These are phyloP conservation scores for Glyptemys insculpta DNA, from an alignment of 2,797 vertebrate genomes.

Conservation along the genomic window DNA sequence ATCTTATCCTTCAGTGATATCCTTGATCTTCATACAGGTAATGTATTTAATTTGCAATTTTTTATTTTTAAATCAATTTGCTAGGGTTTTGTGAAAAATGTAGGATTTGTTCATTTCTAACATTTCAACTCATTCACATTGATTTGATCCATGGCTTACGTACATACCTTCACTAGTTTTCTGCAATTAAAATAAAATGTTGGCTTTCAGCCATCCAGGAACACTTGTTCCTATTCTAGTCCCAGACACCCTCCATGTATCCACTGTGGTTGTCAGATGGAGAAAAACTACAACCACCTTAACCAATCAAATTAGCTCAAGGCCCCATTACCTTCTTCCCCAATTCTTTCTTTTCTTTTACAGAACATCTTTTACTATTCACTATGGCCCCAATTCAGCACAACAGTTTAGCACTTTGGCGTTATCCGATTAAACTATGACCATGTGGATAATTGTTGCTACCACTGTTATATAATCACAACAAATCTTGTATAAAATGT, in stretches of 20 bases:
- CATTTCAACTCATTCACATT: constrained; percentile 31
- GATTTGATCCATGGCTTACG: constrained; percentile 19
- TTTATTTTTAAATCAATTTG: constrained; percentile 40
- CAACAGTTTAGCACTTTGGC: not conserved
- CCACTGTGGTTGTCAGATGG: not conserved
- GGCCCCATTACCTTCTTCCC: not conserved
- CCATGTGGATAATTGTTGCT: too few relatives aligned
- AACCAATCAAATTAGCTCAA: not conserved
- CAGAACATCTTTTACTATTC: not conserved
- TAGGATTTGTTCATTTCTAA: constrained; percentile 60
- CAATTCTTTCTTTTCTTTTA: not conserved
- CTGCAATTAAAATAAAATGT: not conserved
- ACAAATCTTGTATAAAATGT: too few relatives aligned
- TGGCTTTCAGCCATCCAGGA: not conserved
- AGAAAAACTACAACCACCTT: not conserved
- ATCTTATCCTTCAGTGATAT: constrained; percentile 33
- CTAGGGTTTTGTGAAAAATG: constrained; percentile 39
- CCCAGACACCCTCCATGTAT: not conserved
- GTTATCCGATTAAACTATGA: too few relatives aligned
- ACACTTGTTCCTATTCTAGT: not conserved
- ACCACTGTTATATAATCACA: too few relatives aligned
- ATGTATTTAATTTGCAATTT: constrained; percentile 57
- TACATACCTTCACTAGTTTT: accelerated
- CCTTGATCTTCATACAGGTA: constrained; percentile 37
- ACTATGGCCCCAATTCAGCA: not conserved